These are phyloP conservation scores for Silvanus unidentatus DNA, from an alignment of 2,888 invertebrate genomes.

Conservation along the genomic window DNA sequence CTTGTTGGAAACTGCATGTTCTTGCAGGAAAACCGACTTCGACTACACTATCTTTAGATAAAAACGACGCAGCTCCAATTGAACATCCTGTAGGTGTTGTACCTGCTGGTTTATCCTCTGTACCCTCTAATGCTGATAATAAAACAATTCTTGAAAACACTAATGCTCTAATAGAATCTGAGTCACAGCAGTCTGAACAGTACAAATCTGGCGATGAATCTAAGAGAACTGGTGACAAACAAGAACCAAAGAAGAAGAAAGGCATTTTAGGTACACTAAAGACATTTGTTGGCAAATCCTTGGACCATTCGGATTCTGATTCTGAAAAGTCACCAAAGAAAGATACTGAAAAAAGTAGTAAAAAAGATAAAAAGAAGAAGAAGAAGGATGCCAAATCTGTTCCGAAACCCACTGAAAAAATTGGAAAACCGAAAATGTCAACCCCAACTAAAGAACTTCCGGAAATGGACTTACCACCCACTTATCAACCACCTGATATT, in stretches of 20 bases:
- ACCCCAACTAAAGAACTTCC: conserved; percentile 33
- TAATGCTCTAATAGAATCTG: conserved; percentile 42
- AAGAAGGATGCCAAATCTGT: conserved; percentile 19
- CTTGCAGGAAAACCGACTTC: conserved; percentile 46
- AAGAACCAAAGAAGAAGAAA: conserved; percentile 39
- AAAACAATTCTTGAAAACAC: conserved; percentile 33
- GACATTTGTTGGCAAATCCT: conserved; percentile 42
- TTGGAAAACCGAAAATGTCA: conserved; percentile 38
- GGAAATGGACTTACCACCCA: conserved; percentile 25
- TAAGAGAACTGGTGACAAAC: conserved; percentile 16
- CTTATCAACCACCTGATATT: conserved; percentile 17
- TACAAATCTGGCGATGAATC: conserved; percentile 18
- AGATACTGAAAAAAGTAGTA: conserved; percentile 33
- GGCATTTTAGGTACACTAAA: conserved; percentile 44
- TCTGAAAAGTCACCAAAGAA: conserved; percentile 41
- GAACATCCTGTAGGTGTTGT: conserved; percentile 18
- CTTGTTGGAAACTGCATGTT: conserved; percentile 47
- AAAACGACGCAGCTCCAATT: conserved; percentile 37
- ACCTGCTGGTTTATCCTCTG: conserved; percentile 21
- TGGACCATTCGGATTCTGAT: conserved; percentile 43
- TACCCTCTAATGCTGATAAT: conserved; percentile 21
- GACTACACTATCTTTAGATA: conserved; percentile 40
- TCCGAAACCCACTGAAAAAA: conserved; percentile 28
- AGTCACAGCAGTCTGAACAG: conserved; percentile 38
- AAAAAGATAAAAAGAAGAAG: conserved; percentile 27